These are phyloP conservation scores for Phenganax marumi DNA, from an alignment of 92 coral and sea anemone species.

Conservation along the genomic window DNA sequence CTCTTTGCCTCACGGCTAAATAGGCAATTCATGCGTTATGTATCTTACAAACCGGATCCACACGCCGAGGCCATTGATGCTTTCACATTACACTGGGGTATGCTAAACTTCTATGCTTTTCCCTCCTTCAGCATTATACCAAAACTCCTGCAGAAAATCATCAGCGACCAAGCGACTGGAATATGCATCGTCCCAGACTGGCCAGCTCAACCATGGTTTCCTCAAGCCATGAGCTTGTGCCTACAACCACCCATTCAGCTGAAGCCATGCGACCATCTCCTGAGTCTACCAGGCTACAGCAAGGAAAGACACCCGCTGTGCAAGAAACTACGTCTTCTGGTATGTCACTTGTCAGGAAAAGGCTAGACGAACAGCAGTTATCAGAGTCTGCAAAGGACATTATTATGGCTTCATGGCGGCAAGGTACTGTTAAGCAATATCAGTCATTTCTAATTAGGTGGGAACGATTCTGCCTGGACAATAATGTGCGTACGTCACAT, in stretches of 20 bases:
- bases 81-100: constrained; percentile 54
- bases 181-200: constrained; percentile 53
- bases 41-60: constrained; percentile 54
- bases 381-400: constrained; percentile 7
- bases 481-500: constrained; percentile 27
- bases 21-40: constrained; percentile 45
- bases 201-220: constrained; percentile 62
- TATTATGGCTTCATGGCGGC: too few relatives aligned
- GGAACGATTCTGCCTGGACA: too few relatives aligned
- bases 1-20: too few relatives aligned
- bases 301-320: constrained; percentile 54
- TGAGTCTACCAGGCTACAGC: constrained; percentile 48
- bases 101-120: constrained; percentile 49
- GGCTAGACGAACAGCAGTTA: constrained; percentile 33
- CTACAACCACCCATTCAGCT: constrained; percentile 45
- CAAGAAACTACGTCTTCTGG: constrained; percentile 47
- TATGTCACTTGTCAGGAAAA: constrained; percentile 53
- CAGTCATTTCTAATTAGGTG: not conserved
- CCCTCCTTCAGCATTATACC: constrained; percentile 60
- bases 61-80: constrained; percentile 52
- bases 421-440: constrained; percentile 42
- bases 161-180: constrained; percentile 51
- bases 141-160: constrained; percentile 53
- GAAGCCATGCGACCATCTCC: constrained; percentile 42
- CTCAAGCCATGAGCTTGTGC: constrained; percentile 26